Evolutionary conservation across 2,888 invertebrate species (phyloP), one percentile per base, ranked within the genome.

Genomic region (Netelia virgata): DNA sequence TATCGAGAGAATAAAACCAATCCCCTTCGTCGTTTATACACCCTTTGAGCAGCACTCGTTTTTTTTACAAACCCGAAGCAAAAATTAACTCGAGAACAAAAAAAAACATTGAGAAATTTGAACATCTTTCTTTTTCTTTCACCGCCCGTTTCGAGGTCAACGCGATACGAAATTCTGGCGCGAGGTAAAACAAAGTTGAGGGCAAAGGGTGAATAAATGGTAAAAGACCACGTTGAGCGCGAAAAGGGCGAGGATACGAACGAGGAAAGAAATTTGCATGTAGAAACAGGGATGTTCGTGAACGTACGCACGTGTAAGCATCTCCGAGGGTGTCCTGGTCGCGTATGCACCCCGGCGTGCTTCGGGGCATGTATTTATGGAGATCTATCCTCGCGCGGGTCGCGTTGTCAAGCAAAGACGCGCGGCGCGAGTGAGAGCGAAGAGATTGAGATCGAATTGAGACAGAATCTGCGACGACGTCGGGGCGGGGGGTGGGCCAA

Each of bases 401-500:
- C 47, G 77, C 72, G 84, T 79, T 55, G 72, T 83, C 63, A 63
- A 53, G 72, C 57, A 75, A 69, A 84, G 70, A 61, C 23, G 23
- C 36, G 64, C 16, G 28, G 23, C 10, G 59, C 63, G 73, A 23
- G 47, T 50, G 63, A 63, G 53, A 74, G 50, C 47, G 73, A 66
- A 74, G 73, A 76, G 68, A 79, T 18, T 70, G 78, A 70, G 57
- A 57, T 69, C 36, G 72, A 73, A 80, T 23, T 28, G 64, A 20
- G 73, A 28, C 18, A 66, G 61, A 80, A 53, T 61, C 20, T 64
- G 59, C 66, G 76, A 83, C 66, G 87, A 84, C 87, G 87, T 86
- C 87, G 88, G 87, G 88, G 90, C 81, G 64, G 86, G 85, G 87
- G 87, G 87, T 86, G 87, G 87, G 86, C 86, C 87, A 87, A 88